Evolutionary conservation across 2,797 vertebrate genomes (phyloP).

Genomic region (Poeciliopsis presidionis): DNA sequence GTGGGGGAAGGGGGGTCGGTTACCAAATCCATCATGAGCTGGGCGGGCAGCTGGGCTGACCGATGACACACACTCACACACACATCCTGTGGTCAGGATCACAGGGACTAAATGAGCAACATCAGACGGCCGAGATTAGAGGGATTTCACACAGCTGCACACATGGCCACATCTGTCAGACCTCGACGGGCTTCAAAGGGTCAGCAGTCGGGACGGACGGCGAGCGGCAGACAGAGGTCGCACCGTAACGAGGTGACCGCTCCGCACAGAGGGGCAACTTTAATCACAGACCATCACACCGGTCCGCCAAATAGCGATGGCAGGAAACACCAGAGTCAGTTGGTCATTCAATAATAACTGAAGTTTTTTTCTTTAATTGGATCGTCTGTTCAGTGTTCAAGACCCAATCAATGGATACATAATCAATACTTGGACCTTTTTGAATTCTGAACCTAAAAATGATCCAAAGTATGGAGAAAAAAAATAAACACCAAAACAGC

Average conservation of each 20-base stretch:
- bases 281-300: not conserved
- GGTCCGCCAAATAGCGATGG: no score
- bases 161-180: conserved; percentile 44
- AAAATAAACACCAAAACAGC: no score
- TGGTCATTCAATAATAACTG: no score
- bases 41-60: not conserved
- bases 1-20: not conserved
- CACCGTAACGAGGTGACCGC: not conserved
- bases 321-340: no score
- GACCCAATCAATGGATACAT: no score
- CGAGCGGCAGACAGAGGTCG: conserved; percentile 11
- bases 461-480: no score
- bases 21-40: not conserved
- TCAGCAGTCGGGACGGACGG: conserved; percentile 43
- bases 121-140: conserved; percentile 66
- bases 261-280: not conserved
- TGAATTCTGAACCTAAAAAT: no score
- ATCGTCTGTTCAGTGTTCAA: no score
- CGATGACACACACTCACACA: conserved; percentile 4
- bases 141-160: conserved; percentile 48
- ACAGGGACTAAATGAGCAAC: conserved; percentile 62
- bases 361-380: no score
- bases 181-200: conserved; percentile 43
- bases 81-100: conserved; percentile 49
- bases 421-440: no score